Conservation (phyloP, 1,140 invertebrate species). For the Philaenus spumarius region DNA sequence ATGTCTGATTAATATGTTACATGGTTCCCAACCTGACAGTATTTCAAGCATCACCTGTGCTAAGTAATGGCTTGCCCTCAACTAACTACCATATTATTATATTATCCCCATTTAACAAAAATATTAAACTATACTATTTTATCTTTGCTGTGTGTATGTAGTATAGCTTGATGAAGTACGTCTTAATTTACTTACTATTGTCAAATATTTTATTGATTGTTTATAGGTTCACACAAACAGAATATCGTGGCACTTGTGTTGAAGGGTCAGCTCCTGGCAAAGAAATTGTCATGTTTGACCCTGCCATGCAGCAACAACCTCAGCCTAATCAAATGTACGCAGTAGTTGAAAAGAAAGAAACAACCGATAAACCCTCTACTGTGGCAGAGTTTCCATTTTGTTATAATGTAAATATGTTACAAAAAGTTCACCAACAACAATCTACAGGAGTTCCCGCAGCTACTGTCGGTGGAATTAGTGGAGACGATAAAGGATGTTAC, state of each 20-base stretch:
- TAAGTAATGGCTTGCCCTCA: too few relatives aligned
- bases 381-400: conserved; percentile 47
- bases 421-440: conserved; percentile 37
- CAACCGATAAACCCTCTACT: conserved; percentile 33
- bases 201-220: too few relatives aligned
- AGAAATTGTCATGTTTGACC: conserved; percentile 27
- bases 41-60: too few relatives aligned
- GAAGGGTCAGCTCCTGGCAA: conserved; percentile 11
- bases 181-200: too few relatives aligned
- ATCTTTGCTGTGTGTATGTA: too few relatives aligned
- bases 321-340: conserved; percentile 18
- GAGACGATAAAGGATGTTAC: conserved; percentile 47
- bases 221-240: conserved; percentile 42
- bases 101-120: too few relatives aligned
- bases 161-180: too few relatives aligned
- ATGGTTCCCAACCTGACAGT: too few relatives aligned
- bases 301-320: conserved; percentile 21
- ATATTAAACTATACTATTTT: too few relatives aligned
- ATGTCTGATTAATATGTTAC: too few relatives aligned
- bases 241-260: conserved; percentile 36
- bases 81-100: too few relatives aligned
- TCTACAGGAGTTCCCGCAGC: conserved; percentile 26
- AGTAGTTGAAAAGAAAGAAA: conserved; percentile 20
- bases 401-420: conserved; percentile 50
- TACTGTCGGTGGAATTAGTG: conserved; percentile 36